Evolutionary conservation across 2,113 vertebrate genomes (phyloP).

Genomic region (Emydura subglobosa): DNA sequence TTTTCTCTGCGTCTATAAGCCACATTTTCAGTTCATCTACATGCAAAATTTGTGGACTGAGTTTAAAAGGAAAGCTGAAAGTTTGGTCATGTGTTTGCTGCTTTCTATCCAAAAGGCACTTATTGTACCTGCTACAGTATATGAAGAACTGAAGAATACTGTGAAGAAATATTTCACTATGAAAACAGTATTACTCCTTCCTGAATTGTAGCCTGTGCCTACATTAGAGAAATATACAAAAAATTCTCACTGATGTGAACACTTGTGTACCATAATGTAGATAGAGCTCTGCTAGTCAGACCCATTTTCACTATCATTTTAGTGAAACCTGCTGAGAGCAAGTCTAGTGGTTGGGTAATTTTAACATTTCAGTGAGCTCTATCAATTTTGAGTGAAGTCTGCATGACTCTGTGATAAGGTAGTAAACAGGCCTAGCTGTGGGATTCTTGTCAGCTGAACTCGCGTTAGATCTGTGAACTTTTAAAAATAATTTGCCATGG

Average conservation of each 20-base stretch:
- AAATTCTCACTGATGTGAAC: neutral
- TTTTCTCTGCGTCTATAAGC: neutral
- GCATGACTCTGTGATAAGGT: neutral
- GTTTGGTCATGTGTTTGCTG: neutral
- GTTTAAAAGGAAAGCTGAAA: neutral
- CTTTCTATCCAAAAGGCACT: neutral
- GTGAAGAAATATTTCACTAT: neutral
- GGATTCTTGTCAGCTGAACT: neutral
- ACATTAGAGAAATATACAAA: neutral
- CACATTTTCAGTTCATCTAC: neutral
- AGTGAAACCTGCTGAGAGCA: neutral
- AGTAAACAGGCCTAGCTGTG: neutral
- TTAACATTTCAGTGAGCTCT: neutral
- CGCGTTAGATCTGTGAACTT: neutral
- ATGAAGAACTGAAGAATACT: neutral
- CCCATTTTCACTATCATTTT: neutral
- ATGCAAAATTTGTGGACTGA: neutral
- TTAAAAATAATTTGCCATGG: neutral
- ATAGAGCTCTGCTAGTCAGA: neutral
- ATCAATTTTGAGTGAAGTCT: neutral
- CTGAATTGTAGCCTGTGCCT: neutral
- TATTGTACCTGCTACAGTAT: neutral
- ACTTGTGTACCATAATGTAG: neutral
- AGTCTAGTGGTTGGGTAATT: neutral
- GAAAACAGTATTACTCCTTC: neutral